Evolutionary conservation across 2,888 invertebrate species (phyloP).

Genomic region (Dasypogon diadema): DNA sequence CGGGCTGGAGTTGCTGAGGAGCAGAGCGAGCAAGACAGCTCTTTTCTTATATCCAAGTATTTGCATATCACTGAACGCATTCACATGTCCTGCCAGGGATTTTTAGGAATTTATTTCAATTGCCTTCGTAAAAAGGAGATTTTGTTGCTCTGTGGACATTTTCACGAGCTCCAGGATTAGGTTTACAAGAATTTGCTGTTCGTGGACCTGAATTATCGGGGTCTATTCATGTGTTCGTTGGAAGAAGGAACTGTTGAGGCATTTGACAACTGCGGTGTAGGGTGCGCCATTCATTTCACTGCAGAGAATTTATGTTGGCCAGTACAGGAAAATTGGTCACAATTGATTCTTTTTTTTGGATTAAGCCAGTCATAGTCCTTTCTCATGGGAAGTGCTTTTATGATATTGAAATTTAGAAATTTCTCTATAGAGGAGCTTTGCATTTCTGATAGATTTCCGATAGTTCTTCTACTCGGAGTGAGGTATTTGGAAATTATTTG

Average conservation of each 20-base stretch:
- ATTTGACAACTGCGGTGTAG: slow-evolving; percentile 41
- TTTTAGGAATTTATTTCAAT: slow-evolving; percentile 49
- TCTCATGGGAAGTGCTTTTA: slow-evolving; percentile 10
- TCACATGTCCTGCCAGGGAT: slow-evolving; percentile 38
- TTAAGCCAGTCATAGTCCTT: slow-evolving; percentile 31
- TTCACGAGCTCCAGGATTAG: slow-evolving; percentile 43
- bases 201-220: slow-evolving; percentile 29
- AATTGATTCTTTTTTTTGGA: slow-evolving; percentile 28
- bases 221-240: slow-evolving; percentile 12
- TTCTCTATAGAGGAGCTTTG: too few species aligned
- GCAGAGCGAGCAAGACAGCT: not conserved
- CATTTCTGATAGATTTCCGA: too few species aligned
- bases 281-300: slow-evolving; percentile 8
- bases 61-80: slow-evolving; percentile 48
- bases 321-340: slow-evolving; percentile 24
- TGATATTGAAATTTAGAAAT: slow-evolving; percentile 35
- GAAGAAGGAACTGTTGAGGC: slow-evolving; percentile 18
- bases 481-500: too few species aligned
- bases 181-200: slow-evolving; percentile 40
- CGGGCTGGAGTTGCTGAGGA: not conserved
- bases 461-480: too few species aligned
- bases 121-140: slow-evolving; percentile 47
- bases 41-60: slow-evolving; percentile 35
- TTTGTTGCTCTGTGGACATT: slow-evolving; percentile 43
- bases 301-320: slow-evolving; percentile 31